Evolutionary conservation across 2,113 vertebrate genomes (phyloP).

Genomic region (Syngnathus typhle): DNA sequence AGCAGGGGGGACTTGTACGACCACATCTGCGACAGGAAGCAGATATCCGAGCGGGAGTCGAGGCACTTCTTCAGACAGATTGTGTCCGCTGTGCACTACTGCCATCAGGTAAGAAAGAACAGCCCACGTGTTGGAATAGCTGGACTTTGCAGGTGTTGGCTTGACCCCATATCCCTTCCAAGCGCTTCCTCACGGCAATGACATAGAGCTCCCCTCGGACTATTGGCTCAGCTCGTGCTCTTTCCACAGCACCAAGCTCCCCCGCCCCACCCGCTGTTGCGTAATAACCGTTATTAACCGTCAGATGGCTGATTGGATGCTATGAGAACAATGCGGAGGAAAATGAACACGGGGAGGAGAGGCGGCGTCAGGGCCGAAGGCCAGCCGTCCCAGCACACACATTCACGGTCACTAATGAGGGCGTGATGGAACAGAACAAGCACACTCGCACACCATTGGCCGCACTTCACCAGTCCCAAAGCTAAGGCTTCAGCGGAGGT

Average conservation of each 20-base stretch:
- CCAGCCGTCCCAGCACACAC: conserved; percentile 35
- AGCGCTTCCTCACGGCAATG: conserved; percentile 2
- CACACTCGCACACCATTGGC: conserved; percentile 15
- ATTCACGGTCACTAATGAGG: conserved; percentile 57
- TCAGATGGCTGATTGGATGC: conserved; percentile 33
- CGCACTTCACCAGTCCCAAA: not conserved
- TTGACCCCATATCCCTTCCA: not conserved
- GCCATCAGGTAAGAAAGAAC: conserved; percentile 77
- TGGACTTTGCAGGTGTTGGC: not conserved
- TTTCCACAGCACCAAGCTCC: conserved; percentile 23
- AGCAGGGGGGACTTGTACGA: conserved; percentile 91
- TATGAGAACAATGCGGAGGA: conserved; percentile 40
- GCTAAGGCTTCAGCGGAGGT: not conserved
- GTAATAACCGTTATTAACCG: conserved; percentile 52
- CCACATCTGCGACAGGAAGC: conserved; percentile 82
- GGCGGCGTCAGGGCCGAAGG: conserved; percentile 42
- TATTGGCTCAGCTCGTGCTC: not conserved
- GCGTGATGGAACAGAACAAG: conserved; percentile 41
- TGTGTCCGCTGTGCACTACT: conserved; percentile 88
- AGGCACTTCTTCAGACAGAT: conserved; percentile 92
- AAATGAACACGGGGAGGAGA: conserved; percentile 44
- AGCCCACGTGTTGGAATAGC: not conserved
- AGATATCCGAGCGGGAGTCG: conserved; percentile 78
- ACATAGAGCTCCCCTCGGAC: conserved; percentile 14
- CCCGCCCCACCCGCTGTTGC: conserved; percentile 44